phyloP scores from a whole-genome alignment of 2,113 vertebrate species.

The Pangasianodon gigas region DNA sequence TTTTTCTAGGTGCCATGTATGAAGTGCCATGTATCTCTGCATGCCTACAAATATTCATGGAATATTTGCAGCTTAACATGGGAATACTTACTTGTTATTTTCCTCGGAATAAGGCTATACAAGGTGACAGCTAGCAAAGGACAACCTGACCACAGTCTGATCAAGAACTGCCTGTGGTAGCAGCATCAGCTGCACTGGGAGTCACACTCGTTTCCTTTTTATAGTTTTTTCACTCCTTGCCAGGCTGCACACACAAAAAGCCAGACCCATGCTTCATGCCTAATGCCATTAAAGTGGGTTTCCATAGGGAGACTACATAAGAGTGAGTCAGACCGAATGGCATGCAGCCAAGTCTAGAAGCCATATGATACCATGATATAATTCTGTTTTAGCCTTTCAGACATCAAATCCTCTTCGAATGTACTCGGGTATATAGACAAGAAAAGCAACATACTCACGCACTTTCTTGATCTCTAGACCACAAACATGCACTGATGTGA shows the following conservation, averaged over 20 bases:
- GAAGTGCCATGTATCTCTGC: too few relatives aligned
- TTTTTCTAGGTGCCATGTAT: neutral
- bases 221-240: neutral
- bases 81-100: neutral
- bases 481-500: constrained; percentile 4
- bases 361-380: neutral
- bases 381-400: constrained; percentile 14
- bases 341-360: constrained; percentile 12
- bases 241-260: neutral
- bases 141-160: neutral
- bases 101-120: neutral
- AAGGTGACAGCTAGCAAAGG: neutral
- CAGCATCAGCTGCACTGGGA: neutral
- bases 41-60: too few relatives aligned
- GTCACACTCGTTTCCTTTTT: neutral
- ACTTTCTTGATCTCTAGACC: neutral
- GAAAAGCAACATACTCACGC: neutral
- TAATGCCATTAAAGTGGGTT: neutral
- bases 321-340: neutral
- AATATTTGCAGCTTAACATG: neutral
- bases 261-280: neutral
- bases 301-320: constrained; percentile 8
- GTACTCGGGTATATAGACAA: neutral
- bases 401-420: neutral
- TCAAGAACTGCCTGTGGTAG: neutral